These are phyloP conservation scores for Tipula helvola DNA, from an alignment of 2,888 invertebrate genomes.

Conservation along the genomic window DNA sequence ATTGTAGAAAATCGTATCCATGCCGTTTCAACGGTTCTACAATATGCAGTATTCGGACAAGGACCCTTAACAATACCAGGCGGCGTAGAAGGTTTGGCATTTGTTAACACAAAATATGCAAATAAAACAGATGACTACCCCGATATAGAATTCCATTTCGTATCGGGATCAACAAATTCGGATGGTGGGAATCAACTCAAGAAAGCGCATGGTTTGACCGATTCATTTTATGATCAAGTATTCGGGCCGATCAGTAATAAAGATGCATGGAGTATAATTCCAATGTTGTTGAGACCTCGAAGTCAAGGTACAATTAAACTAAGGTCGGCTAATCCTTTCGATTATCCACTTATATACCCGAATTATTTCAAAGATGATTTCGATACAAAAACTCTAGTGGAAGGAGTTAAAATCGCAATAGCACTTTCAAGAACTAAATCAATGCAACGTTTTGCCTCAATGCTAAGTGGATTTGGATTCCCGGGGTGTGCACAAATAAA, in stretches of 20 bases:
- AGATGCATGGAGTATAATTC: conserved; percentile 75
- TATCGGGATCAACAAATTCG: conserved; percentile 75
- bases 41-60: conserved; percentile 71
- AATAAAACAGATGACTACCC: conserved; percentile 72
- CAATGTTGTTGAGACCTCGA: conserved; percentile 70
- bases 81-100: conserved; percentile 80
- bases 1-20: conserved; percentile 69
- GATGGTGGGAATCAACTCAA: conserved; percentile 72
- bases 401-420: conserved; percentile 74
- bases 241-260: conserved; percentile 62
- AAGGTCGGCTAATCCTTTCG: conserved; percentile 70
- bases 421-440: conserved; percentile 68
- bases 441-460: conserved; percentile 60
- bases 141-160: conserved; percentile 81
- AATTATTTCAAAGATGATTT: conserved; percentile 75
- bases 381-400: conserved; percentile 68
- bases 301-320: conserved; percentile 74
- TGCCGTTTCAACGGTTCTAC: conserved; percentile 63
- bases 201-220: conserved; percentile 65
- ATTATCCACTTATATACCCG: conserved; percentile 81
- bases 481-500: conserved; percentile 61
- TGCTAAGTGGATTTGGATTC: conserved; percentile 55
- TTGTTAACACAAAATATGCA: conserved; percentile 75
- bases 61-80: conserved; percentile 79
- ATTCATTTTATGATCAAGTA: conserved; percentile 59